Conservation (phyloP, 2,113 vertebrate genomes). For the Sander lucioperca region DNA sequence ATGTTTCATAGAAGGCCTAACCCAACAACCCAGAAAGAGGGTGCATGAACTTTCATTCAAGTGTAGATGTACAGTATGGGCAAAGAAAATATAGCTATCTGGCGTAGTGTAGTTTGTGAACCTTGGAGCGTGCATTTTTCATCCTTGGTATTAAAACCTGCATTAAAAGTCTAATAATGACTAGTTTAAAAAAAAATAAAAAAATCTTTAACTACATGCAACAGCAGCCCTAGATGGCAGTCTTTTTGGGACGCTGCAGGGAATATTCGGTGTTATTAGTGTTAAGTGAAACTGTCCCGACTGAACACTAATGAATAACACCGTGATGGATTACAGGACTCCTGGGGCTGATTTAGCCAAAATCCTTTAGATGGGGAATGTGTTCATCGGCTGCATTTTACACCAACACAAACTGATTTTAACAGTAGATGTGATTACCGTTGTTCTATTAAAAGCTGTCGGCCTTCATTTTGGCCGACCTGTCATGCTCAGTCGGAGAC, state of each 20-base stretch:
- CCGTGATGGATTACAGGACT: slow-evolving; percentile 54
- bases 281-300: slow-evolving; percentile 31
- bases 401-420: slow-evolving; percentile 43
- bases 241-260: slow-evolving; percentile 4
- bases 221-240: neutral
- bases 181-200: neutral
- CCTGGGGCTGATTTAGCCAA: slow-evolving; percentile 43
- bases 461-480: no score
- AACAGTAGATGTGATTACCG: slow-evolving; percentile 43
- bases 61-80: neutral
- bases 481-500: no score
- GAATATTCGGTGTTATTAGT: slow-evolving; percentile 40
- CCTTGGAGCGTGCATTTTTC: neutral
- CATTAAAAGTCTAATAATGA: neutral
- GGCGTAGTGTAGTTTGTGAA: neutral
- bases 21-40: neutral
- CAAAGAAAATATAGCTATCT: neutral
- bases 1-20: slow-evolving; percentile 19
- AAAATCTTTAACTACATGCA: neutral
- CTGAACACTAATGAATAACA: slow-evolving; percentile 60
- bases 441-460: slow-evolving; percentile 32
- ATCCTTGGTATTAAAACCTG: neutral
- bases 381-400: slow-evolving; percentile 14
- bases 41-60: slow-evolving; percentile 37
- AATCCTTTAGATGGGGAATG: slow-evolving; percentile 36